Base-by-base conservation (phyloP, 2,113 vertebrate genomes). In the Apaloderma vittatum region DNA sequence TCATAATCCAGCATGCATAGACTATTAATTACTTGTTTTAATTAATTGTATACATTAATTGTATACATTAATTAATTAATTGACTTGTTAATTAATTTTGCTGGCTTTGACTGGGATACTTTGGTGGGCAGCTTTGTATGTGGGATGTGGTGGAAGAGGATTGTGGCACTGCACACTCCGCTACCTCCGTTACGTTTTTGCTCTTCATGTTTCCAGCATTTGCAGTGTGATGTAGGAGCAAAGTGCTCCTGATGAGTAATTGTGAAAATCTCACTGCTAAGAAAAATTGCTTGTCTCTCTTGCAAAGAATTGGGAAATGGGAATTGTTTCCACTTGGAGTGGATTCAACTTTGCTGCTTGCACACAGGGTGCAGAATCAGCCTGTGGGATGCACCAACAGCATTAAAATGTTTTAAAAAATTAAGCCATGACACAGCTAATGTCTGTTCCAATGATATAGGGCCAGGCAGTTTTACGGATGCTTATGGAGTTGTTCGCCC, bases 181-280 rank as follows among this genome's bases (percentile, higher is more conserved):
- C 4, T 74, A 3, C 14, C 45, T 45, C 30, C 15, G 2, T 58
- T 63, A n/a, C 0, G 0, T 32, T 32, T 70, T 73, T 58, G 40
- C 9, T 57, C 4, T 75, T 71, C 5, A 36, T 15, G 10, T 59
- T 90, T 85, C 10, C 30, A 49, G 3, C 3, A 36, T 40, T 34
- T 79, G 20, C 19, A 71, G 11, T 32, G 15, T 48, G 30, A 55
- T 15, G 16, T 30, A 63, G 48, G 26, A 49, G 23, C 3, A n/a
- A 59, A 51, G 2, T 7, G 12, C 6, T 24, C 5, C 51, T 16
- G 7, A 6, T 74, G 24, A 58, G 5, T 46, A 79, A 34, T 5
- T 51, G 24, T 80, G 29, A 63, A 91, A 78, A 78, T 70, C 22
- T 32, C 3, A 21, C n/a, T 7, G 20, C 27, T 18, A 19, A 32